Conservation (phyloP, 2,888 invertebrate species). For the Drosophila cognata region DNA sequence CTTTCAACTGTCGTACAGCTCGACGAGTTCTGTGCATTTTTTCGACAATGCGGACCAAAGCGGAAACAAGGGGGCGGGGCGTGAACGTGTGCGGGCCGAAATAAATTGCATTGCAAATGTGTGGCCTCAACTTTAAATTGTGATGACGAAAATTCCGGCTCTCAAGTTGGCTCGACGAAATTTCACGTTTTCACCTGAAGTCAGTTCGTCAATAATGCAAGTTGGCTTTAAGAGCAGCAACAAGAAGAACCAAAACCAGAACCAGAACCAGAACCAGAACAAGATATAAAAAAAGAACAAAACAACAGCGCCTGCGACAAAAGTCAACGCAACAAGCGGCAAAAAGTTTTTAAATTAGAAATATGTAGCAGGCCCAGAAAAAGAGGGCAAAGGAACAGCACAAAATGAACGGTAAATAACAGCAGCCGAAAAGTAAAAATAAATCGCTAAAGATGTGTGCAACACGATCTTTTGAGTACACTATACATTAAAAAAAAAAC, state of each 20-base stretch:
- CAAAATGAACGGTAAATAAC: slow-evolving; percentile 64
- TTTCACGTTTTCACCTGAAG: slow-evolving; percentile 13
- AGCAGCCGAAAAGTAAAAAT: slow-evolving; percentile 9
- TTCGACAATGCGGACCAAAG: neutral
- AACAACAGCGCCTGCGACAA: slow-evolving; percentile 29
- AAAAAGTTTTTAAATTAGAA: slow-evolving; percentile 52
- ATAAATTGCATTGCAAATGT: slow-evolving; percentile 53
- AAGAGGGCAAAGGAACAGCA: slow-evolving; percentile 27
- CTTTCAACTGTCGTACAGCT: slow-evolving; percentile 65
- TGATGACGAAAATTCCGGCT: slow-evolving; percentile 7
- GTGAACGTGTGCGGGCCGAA: neutral
- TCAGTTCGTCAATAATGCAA: slow-evolving; percentile 9
- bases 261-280: neutral
- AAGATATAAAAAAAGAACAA: neutral
- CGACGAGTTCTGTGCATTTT: slow-evolving; percentile 19
- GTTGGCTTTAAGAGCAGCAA: slow-evolving; percentile 36
- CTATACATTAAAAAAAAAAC: neutral
- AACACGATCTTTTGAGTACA: neutral
- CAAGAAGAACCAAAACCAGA: slow-evolving; percentile 3
- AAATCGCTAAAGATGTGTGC: neutral
- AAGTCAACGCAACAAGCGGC: slow-evolving; percentile 48
- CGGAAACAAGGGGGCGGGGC: neutral
- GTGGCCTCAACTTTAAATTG: slow-evolving; percentile 10
- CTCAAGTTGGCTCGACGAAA: slow-evolving; percentile 5
- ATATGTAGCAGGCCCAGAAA: slow-evolving; percentile 28